Base-by-base conservation (phyloP, 2,113 vertebrate genomes). In the Nipponia nippon region DNA sequence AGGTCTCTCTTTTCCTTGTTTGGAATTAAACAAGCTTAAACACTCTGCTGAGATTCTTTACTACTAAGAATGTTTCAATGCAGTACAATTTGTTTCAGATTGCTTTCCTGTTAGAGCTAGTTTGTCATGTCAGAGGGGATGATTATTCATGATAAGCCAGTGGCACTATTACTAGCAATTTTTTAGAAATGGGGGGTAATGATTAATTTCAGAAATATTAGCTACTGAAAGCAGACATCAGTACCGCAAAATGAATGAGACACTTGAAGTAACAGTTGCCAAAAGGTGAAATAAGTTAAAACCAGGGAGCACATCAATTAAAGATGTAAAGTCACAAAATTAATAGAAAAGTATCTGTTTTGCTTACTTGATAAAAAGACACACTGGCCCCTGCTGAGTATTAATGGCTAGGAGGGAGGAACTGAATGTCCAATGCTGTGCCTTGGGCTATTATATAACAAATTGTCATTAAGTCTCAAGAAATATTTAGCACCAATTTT, bases 131-230 rank as follows among this genome's bases (percentile, higher is more conserved):
- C 73, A 87, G 44, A 90, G 9, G 5, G 27, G 56, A 61, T 83
- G 70, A 73, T 94, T 85, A 85, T 91, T 96, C 87, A 83, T 88
- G 29, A 83, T 63, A 93, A 87, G 44, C 66, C 61, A 76, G 81
- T 63, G 78, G 87, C 81, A 42, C 49, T 87, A 59, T 87, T 89
- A 63, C 49, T 10, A 72, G 70, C 11, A 72, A 20, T 63, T 87
- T 89, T 93, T 83, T 4, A 76, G 67, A 87, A 89, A 75, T 56
- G n/a, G 27, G 16, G 29, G 49, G 7, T 87, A n/a, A 30, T 42
- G 47, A 94, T 95, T 92, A 88, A 86, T 93, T 94, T 94, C 58
- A 89, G 89, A 91, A 91, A 91, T 91, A 87, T n/a, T 89, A 78
- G 44, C 21, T 83, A n/a, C 56, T 47, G 69, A 96, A 89, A 93